Percentiles rank a stretch among this genome's conserved stretches.
phyloP scores from a whole-genome alignment of 2,888 invertebrate genomes.

The Busseola fusca region DNA sequence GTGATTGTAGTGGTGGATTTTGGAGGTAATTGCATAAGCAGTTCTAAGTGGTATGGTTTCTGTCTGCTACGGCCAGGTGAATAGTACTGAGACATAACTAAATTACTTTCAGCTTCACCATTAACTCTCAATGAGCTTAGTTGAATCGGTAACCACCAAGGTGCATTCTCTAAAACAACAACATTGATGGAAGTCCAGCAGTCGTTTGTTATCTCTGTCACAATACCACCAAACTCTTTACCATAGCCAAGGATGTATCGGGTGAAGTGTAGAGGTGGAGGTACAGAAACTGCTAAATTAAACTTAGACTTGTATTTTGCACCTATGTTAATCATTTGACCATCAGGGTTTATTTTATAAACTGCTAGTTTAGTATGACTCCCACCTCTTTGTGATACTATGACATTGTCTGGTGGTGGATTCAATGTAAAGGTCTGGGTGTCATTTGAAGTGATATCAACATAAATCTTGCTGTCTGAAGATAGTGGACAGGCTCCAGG shows the following conservation, averaged over 20 bases:
- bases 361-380: conserved; percentile 91
- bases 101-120: conserved; percentile 89
- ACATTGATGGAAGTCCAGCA: conserved; percentile 93
- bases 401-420: conserved; percentile 89
- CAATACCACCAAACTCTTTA: conserved; percentile 96
- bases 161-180: conserved; percentile 96
- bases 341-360: conserved; percentile 90
- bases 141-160: conserved; percentile 97
- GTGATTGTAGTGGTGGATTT: conserved; percentile 94
- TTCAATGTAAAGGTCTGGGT: conserved; percentile 90
- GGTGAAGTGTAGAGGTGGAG: conserved; percentile 93
- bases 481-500: conserved; percentile 95
- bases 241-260: conserved; percentile 96
- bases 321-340: conserved; percentile 91
- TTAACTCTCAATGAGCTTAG: conserved; percentile 95
- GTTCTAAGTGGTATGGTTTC: conserved; percentile 96
- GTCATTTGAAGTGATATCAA: conserved; percentile 92
- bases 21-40: conserved; percentile 94
- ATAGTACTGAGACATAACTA: conserved; percentile 87
- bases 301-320: conserved; percentile 87
- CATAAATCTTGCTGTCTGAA: conserved; percentile 92
- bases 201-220: conserved; percentile 95
- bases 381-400: conserved; percentile 91
- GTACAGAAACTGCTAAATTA: conserved; percentile 85
- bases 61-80: conserved; percentile 95